Base-by-base conservation (phyloP, 2,113 vertebrate genomes). In the Cololabis saira region DNA sequence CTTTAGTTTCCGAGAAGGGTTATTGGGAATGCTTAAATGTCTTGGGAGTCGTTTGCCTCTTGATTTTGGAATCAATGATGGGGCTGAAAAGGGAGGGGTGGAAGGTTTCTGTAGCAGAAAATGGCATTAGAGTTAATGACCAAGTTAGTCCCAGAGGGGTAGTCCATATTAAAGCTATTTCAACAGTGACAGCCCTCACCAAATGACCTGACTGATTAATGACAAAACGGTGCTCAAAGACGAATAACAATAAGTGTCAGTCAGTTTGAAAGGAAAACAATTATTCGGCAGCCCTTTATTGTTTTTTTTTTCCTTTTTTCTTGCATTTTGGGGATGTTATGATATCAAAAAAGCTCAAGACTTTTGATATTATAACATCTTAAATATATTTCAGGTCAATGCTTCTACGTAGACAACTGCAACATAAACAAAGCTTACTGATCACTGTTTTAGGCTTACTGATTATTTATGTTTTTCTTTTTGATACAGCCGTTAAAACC, bases 121-220 rank as follows among this genome's bases (percentile, higher is more conserved):
- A 92, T 88, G 89, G 90, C 84, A 91, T 91, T 90, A 91, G 87
- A 91, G 86, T 90, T 93, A 93, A 94, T 94, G 93, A 92, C 90
- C 90, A 78, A 74, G 81, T 80, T 65, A 42, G 75, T 93, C 93
- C 91, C 92, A 84, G 70, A 88, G 90, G 93, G 79, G 75, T 64
- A 68, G 86, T 92, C 89, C 86, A 90, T 92, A 89, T 89, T 89
- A 90, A 90, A 86, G 85, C 89, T 84, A 91, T 90, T 91, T 69
- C 86, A 83, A 71, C 83, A 70, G 56, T 87, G 90, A 92, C 92
- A 92, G 90, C 81, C 44, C 82, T 85, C 83, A 67, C 72, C 79
- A 80, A 74, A 88, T 83, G 82, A 85, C 81, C 87, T 81, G 74
- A 89, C 87, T 90, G 90, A 91, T 91, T 84, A 90, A 90, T 88